Conservation (phyloP, 53 echinoderm and acorn worm species). For the Arbacia lixula region DNA sequence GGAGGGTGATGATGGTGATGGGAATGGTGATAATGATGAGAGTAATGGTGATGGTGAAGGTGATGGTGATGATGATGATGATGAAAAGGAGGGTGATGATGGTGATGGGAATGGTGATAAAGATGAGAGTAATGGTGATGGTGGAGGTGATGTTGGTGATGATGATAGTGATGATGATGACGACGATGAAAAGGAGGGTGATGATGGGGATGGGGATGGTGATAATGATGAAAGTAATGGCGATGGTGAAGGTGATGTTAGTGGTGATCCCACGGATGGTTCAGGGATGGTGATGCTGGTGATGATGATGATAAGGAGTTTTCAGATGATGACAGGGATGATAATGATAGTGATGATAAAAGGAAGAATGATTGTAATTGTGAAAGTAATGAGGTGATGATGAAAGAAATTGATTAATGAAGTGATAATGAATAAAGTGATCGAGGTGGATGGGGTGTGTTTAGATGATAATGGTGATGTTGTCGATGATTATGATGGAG, state of each 20-base stretch:
- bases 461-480: background rate
- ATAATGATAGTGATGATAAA: background rate
- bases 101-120: background rate
- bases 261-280: background rate
- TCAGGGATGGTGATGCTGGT: background rate
- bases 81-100: background rate
- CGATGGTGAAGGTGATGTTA: background rate
- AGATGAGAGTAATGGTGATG: background rate
- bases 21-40: slow-evolving; percentile 2
- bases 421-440: too few species aligned
- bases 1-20: background rate
- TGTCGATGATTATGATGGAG: slow-evolving; percentile 4
- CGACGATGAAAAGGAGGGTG: background rate
- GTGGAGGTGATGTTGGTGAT: slow-evolving; percentile 8
- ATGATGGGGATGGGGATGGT: background rate
- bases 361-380: too few species aligned
- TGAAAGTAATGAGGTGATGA: background rate
- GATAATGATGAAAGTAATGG: background rate
- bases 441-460: too few species aligned
- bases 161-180: slow-evolving; percentile 12
- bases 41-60: background rate
- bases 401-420: too few species aligned
- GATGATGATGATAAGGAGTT: background rate
- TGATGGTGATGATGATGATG: background rate
- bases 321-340: background rate